phyloP scores from a whole-genome alignment of 2,113 vertebrate species.

The Daubentonia madagascariensis region DNA sequence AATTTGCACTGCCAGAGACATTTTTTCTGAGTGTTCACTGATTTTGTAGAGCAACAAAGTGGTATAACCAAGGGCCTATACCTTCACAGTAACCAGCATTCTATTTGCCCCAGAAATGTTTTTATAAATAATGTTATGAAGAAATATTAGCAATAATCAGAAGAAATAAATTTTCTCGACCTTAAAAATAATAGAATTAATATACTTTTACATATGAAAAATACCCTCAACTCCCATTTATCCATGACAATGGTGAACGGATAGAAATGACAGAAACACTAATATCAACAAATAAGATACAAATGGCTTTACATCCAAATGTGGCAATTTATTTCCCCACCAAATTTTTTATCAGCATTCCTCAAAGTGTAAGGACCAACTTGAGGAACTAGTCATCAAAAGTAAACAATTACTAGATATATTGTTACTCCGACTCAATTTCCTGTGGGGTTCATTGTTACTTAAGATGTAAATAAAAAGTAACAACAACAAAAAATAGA shows the following conservation, averaged over 20 bases:
- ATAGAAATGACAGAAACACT: not conserved
- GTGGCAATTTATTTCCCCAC: not conserved
- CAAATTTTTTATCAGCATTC: not conserved
- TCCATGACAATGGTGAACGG: not conserved
- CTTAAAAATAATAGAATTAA: not conserved
- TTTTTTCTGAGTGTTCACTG: not conserved
- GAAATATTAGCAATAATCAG: not conserved
- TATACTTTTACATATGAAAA: not conserved
- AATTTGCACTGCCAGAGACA: not conserved
- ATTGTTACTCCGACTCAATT: not conserved
- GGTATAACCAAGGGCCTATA: not conserved
- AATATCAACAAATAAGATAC: not conserved
- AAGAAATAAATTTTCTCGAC: not conserved
- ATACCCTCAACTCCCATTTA: not conserved
- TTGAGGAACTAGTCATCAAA: not conserved
- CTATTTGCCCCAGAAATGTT: not conserved
- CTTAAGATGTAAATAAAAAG: not conserved
- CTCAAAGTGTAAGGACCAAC: not conserved
- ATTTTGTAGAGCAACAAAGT: constrained; percentile 13
- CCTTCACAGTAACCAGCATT: not conserved
- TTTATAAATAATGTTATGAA: not conserved
- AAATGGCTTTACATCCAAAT: not conserved
- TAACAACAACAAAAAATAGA: not conserved
- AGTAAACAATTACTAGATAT: not conserved
- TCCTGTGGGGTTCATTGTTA: not conserved